Conservation (phyloP, 2,888 invertebrate species). For the Habrosyne pyritoides region DNA sequence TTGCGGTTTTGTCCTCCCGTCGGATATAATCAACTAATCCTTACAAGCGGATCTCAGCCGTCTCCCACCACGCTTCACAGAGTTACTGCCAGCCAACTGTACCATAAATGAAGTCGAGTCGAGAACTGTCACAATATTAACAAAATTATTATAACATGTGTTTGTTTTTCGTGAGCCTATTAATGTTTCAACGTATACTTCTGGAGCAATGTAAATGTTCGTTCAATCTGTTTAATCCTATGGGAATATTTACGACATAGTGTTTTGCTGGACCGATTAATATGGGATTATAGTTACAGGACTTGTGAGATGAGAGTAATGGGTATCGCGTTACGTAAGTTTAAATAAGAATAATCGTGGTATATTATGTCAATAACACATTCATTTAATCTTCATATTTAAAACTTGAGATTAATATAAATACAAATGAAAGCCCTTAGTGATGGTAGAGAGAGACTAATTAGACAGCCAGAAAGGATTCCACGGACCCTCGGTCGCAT, state of each 20-base stretch:
- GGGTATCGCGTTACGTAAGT: too few relatives aligned
- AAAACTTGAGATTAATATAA: background rate
- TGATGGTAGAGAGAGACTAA: constrained; percentile 42
- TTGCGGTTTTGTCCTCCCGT: constrained; percentile 35
- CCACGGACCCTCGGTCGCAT: constrained; percentile 55
- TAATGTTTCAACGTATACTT: constrained; percentile 6
- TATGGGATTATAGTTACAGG: background rate
- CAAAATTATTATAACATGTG: constrained; percentile 3
- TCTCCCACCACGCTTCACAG: constrained; percentile 1
- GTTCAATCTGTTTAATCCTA: constrained; percentile 5
- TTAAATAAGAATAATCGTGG: too few relatives aligned
- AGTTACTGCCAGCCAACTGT: background rate
- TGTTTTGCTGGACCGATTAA: background rate
- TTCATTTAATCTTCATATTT: background rate
- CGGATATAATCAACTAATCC: constrained; percentile 46
- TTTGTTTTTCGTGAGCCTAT: constrained; percentile 7
- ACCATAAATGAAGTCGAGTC: background rate
- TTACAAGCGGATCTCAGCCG: constrained; percentile 19
- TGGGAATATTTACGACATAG: background rate
- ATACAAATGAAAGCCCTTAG: constrained; percentile 31
- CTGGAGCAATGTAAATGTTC: background rate
- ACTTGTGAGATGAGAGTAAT: background rate
- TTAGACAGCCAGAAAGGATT: constrained; percentile 59
- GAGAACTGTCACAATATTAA: constrained; percentile 3
- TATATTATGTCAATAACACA: too few relatives aligned